A percentile compares a stretch with the other conserved stretches of the same genome.
These are phyloP conservation scores for Loriculus beryllinus DNA, from an alignment of 2,797 vertebrate genomes.

Conservation along the genomic window DNA sequence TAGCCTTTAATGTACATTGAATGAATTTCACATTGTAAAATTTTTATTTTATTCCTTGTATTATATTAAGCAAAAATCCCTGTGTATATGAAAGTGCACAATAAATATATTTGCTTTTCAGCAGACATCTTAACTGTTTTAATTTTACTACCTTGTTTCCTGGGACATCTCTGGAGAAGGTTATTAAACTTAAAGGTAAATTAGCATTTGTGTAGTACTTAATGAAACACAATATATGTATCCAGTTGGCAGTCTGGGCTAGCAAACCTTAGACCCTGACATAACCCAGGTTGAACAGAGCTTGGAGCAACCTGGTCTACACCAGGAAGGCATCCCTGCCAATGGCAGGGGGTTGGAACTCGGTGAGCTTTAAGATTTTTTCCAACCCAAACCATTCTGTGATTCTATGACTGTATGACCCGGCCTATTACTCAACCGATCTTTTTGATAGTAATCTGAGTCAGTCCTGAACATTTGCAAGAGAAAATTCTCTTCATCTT, in stretches of 20 bases:
- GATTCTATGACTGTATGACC: not conserved
- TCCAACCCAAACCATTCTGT: not conserved
- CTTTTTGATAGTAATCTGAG: not conserved
- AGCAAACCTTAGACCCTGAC: not conserved
- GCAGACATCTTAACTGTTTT: constrained; percentile 75
- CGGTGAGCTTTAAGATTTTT: not conserved
- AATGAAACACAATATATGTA: not conserved
- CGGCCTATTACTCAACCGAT: not conserved
- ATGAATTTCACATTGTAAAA: constrained; percentile 90
- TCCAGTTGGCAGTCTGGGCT: not conserved
- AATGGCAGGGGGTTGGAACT: not conserved
- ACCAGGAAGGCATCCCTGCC: not conserved
- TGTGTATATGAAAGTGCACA: constrained; percentile 99
- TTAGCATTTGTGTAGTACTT: not conserved
- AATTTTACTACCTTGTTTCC: constrained; percentile 46
- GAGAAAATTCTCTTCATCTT: not conserved
- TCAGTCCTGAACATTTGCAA: not conserved
- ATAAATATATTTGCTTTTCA: constrained; percentile 99
- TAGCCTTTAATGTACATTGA: constrained; percentile 95
- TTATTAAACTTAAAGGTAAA: not conserved
- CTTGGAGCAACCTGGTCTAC: not conserved
- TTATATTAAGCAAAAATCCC: constrained; percentile 91
- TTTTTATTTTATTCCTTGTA: constrained; percentile 95
- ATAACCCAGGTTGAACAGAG: not conserved
- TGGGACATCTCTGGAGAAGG: not conserved